A percentile compares a stretch with the other conserved stretches of the same genome.
These are phyloP conservation scores for Ceratina calcarata DNA, from an alignment of 1,140 invertebrate genomes.

Conservation along the genomic window DNA sequence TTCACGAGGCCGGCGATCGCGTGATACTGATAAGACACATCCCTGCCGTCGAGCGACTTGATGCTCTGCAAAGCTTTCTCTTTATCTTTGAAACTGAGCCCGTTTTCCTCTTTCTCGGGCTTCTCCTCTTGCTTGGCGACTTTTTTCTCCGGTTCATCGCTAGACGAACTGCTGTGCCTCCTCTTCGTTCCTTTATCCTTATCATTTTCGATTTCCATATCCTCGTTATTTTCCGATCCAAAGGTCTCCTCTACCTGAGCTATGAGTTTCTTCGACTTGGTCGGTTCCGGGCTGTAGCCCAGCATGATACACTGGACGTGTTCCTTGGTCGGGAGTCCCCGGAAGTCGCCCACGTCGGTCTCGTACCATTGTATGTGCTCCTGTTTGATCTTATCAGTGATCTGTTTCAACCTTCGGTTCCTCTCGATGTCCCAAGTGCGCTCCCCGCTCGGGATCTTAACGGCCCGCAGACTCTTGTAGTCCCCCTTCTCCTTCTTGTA, in stretches of 20 bases:
- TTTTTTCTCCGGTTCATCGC: constrained; percentile 53
- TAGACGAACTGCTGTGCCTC: constrained; percentile 16
- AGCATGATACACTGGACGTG: constrained; percentile 73
- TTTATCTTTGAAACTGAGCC: constrained; percentile 65
- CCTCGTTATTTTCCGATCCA: constrained; percentile 8
- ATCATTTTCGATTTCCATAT: constrained; percentile 31
- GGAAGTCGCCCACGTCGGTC: constrained; percentile 66
- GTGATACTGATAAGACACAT: constrained; percentile 64
- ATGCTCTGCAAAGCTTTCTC: constrained; percentile 63
- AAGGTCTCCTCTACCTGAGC: constrained; percentile 65
- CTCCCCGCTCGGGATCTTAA: constrained; percentile 56
- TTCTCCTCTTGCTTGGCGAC: constrained; percentile 28
- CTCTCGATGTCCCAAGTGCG: constrained; percentile 76
- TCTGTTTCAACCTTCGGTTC: constrained; percentile 68
- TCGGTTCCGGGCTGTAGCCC: constrained; percentile 73
- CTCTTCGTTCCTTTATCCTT: constrained; percentile 34
- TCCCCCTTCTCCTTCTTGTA: constrained; percentile 71
- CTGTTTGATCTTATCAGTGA: constrained; percentile 65
- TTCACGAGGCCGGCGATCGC: constrained; percentile 62
- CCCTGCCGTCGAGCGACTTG: constrained; percentile 60
- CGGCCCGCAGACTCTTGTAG: constrained; percentile 67
- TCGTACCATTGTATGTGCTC: constrained; percentile 71
- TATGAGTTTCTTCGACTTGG: constrained; percentile 72
- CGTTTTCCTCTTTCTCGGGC: constrained; percentile 40
- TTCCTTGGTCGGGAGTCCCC: constrained; percentile 72